Percentiles rank a stretch among this genome's conserved stretches.
phyloP scores from a whole-genome alignment of 2,797 vertebrate species.

The Neopelma chrysocephalum region DNA sequence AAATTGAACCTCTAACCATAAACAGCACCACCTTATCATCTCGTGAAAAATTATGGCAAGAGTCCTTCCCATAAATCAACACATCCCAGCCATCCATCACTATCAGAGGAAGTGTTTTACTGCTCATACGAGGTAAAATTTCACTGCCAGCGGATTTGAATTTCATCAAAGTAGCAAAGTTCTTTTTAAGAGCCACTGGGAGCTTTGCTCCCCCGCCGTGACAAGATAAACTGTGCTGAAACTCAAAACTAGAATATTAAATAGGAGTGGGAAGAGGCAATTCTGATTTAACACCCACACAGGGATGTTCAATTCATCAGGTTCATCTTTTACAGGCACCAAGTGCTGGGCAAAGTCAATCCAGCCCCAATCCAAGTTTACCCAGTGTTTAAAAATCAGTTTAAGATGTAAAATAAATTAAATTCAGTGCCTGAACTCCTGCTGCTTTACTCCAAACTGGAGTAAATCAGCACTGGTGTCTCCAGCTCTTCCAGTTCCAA shows the following conservation, averaged over 20 bases:
- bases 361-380: not conserved
- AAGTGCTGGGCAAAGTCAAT: not conserved
- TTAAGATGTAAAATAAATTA: not conserved
- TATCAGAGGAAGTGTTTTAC: not conserved
- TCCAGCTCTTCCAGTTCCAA: not conserved
- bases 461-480: not conserved
- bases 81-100: not conserved
- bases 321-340: not conserved
- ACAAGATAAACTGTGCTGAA: not conserved
- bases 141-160: not conserved
- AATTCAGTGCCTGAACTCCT: fast-evolving
- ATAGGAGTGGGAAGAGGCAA: not conserved
- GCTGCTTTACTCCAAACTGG: fast-evolving
- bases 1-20: not conserved
- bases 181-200: not conserved
- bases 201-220: not conserved
- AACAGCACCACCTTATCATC: not conserved
- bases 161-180: not conserved
- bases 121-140: not conserved
- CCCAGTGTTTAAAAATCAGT: not conserved
- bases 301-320: not conserved
- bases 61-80: not conserved
- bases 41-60: not conserved
- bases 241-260: not conserved
- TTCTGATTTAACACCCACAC: not conserved